Percentiles rank a stretch among this genome's conserved stretches.
phyloP scores from a whole-genome alignment of 2,797 vertebrate species.

The Tarsius wallacei region DNA sequence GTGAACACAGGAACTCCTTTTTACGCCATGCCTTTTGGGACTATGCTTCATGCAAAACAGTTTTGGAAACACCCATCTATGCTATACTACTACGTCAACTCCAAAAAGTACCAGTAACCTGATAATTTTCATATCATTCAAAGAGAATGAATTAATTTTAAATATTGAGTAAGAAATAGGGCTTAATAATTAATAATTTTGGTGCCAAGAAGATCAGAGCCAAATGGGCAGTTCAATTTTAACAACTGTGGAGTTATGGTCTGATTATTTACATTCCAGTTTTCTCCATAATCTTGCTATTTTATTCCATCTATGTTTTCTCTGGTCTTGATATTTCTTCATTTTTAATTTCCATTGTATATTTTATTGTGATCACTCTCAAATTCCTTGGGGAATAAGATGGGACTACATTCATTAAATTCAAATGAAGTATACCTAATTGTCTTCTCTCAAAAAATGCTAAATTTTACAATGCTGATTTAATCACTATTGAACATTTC shows the following conservation, averaged over 20 bases:
- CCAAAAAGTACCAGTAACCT: not conserved
- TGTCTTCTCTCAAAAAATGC: not conserved
- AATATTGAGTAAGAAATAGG: not conserved
- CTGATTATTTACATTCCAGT: not conserved
- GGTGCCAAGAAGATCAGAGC: conserved; percentile 37
- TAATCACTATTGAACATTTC: conserved; percentile 60
- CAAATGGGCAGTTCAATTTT: conserved; percentile 22
- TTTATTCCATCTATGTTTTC: not conserved
- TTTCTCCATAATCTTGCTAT: conserved; percentile 1
- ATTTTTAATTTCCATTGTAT: conserved; percentile 47
- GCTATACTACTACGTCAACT: not conserved
- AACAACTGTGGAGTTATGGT: not conserved
- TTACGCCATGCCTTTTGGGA: not conserved
- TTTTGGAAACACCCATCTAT: conserved; percentile 27
- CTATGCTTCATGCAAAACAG: not conserved
- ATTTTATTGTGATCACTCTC: not conserved
- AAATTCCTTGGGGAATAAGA: not conserved
- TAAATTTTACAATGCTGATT: conserved; percentile 30
- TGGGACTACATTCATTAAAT: conserved; percentile 27
- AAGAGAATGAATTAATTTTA: conserved; percentile 42
- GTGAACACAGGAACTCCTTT: not conserved
- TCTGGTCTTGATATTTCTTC: conserved; percentile 4
- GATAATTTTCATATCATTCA: conserved; percentile 47
- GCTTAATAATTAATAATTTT: not conserved
- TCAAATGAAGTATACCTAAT: not conserved